phyloP scores from a whole-genome alignment of 2,888 invertebrate genomes.

The Drosophila nr. perissopoda region DNA sequence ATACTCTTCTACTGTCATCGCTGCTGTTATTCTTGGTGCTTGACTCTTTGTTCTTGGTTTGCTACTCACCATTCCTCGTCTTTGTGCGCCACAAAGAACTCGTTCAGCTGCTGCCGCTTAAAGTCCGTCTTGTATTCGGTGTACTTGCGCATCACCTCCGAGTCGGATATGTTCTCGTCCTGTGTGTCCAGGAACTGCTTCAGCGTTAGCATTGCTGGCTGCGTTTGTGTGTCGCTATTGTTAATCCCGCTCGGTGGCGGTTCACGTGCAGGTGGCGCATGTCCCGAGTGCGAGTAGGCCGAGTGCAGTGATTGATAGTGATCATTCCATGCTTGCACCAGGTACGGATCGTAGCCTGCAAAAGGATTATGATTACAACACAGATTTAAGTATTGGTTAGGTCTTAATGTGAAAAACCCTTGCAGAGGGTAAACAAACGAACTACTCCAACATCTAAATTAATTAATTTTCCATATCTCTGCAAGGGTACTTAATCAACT shows the following conservation, averaged over 20 bases:
- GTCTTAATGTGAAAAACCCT: neutral
- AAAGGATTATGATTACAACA: neutral
- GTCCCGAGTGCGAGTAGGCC: constrained; percentile 70
- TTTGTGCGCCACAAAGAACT: constrained; percentile 99
- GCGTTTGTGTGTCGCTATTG: constrained; percentile 87
- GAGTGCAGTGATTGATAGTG: constrained; percentile 84
- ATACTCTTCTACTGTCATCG: constrained; percentile 5
- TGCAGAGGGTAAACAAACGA: neutral
- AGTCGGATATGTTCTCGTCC: constrained; percentile 98
- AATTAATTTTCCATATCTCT: neutral
- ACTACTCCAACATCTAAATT: neutral
- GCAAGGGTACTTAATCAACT: neutral
- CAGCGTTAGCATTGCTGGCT: constrained; percentile 98
- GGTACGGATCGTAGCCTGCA: constrained; percentile 84
- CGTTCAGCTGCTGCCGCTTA: constrained; percentile 97
- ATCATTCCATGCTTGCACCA: constrained; percentile 84
- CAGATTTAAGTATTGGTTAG: neutral
- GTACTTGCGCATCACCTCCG: constrained; percentile 97
- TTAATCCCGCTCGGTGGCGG: constrained; percentile 31
- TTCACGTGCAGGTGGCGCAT: constrained; percentile 70
- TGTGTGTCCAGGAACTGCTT: constrained; percentile 98
- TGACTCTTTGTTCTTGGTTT: neutral
- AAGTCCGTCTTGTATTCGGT: constrained; percentile 99
- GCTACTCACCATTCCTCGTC: constrained; percentile 98
- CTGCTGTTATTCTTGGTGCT: constrained; percentile 1